Evolutionary conservation across 2,797 vertebrate genomes (phyloP).

Genomic region (Tarsius wallacei): DNA sequence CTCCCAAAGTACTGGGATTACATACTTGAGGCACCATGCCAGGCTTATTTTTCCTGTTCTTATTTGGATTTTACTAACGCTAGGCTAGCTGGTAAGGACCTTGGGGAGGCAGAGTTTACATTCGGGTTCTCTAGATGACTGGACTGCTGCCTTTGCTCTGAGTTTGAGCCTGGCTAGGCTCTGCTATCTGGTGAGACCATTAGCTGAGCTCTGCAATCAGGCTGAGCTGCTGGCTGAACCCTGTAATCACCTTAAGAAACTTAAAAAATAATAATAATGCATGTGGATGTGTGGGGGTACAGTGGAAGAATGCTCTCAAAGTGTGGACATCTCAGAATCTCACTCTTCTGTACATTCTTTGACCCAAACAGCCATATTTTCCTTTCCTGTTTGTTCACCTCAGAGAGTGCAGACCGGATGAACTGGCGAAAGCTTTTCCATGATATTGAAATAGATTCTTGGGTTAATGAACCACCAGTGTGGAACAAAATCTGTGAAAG

Average conservation of each 20-base stretch:
- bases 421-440: not conserved
- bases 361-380: conserved; percentile 22
- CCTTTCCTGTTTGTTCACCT: not conserved
- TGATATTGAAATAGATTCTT: not conserved
- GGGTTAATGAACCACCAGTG: not conserved
- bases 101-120: not conserved
- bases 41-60: not conserved
- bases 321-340: not conserved
- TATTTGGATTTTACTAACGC: not conserved
- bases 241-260: not conserved
- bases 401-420: not conserved
- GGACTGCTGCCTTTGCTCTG: not conserved
- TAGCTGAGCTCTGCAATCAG: not conserved
- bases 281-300: not conserved
- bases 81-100: not conserved
- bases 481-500: not conserved
- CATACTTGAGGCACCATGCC: too few species aligned
- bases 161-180: not conserved
- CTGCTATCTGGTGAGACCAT: not conserved
- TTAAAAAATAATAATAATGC: too few species aligned
- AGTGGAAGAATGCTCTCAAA: not conserved
- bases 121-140: not conserved
- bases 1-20: too few species aligned
- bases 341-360: not conserved
- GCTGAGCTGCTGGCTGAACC: not conserved